Conservation (phyloP, 2,113 vertebrate genomes). For the Romanogobio albipinnatus region DNA sequence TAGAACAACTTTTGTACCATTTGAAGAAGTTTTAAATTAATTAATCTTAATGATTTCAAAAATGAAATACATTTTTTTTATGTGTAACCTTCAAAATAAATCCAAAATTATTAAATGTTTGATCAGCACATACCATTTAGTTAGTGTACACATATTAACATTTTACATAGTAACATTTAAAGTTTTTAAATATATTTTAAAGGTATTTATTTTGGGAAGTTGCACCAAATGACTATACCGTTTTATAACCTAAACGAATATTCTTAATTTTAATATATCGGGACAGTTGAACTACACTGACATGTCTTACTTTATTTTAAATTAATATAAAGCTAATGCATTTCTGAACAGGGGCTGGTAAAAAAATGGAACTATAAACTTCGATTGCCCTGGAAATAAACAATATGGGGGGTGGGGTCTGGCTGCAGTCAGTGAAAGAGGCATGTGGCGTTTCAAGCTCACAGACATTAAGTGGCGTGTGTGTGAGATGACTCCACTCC, state of each 20-base stretch:
- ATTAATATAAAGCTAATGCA: too few relatives aligned
- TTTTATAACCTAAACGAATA: not conserved
- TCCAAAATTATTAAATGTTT: too few relatives aligned
- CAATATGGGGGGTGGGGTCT: not conserved
- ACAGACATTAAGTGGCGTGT: slow-evolving; percentile 42
- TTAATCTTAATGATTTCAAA: too few relatives aligned
- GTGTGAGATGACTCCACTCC: slow-evolving; percentile 42
- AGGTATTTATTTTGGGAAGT: not conserved
- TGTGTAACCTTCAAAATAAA: too few relatives aligned
- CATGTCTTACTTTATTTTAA: not conserved
- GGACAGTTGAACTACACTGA: not conserved
- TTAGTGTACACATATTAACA: too few relatives aligned
- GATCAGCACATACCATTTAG: too few relatives aligned
- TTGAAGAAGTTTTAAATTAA: too few relatives aligned
- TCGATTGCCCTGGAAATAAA: not conserved
- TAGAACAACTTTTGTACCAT: too few relatives aligned
- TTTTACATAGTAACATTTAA: too few relatives aligned
- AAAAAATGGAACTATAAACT: not conserved
- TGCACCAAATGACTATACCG: not conserved
- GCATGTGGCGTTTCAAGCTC: slow-evolving; percentile 46
- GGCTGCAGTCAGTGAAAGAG: slow-evolving; percentile 32
- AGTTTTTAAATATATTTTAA: not conserved
- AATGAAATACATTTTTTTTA: too few relatives aligned
- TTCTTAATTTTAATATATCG: not conserved
- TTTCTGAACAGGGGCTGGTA: too few relatives aligned